phyloP scores from a whole-genome alignment of 2,113 vertebrate species.

The Mobula hypostoma region DNA sequence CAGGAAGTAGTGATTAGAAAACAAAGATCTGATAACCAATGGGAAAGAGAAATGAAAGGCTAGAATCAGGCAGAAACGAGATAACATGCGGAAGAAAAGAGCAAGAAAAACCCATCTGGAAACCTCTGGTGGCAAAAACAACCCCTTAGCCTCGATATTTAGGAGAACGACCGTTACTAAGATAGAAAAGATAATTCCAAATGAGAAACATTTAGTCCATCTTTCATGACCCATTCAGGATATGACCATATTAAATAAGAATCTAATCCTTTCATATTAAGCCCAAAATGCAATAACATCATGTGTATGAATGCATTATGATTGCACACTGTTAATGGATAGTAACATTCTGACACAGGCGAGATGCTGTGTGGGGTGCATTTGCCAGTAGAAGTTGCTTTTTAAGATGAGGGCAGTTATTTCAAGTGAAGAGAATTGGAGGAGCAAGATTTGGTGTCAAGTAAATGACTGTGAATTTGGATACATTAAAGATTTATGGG shows the following conservation, averaged over 20 bases:
- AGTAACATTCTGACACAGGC: too few species aligned
- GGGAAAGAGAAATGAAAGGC: background rate
- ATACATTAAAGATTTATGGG: too few species aligned
- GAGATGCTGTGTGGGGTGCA: too few species aligned
- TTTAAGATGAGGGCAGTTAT: too few species aligned
- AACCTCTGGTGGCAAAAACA: background rate
- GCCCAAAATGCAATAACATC: background rate
- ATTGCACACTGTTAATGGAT: too few species aligned
- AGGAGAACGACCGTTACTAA: background rate
- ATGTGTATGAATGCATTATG: too few species aligned
- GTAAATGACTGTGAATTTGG: too few species aligned
- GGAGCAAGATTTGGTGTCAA: too few species aligned
- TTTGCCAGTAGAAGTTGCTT: too few species aligned
- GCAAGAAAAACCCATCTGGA: background rate
- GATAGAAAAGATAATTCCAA: background rate
- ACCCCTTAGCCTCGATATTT: background rate
- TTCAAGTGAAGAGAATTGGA: too few species aligned
- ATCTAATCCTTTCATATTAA: background rate
- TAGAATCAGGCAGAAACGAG: background rate
- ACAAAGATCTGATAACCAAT: background rate
- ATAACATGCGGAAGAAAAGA: background rate
- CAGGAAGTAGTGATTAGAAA: background rate
- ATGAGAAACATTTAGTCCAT: background rate
- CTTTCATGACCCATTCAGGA: background rate
- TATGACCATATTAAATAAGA: background rate